Evolutionary conservation across 2,797 vertebrate species (phyloP), one percentile per base, ranked within the genome.

Genomic region (Holocentrus rufus): DNA sequence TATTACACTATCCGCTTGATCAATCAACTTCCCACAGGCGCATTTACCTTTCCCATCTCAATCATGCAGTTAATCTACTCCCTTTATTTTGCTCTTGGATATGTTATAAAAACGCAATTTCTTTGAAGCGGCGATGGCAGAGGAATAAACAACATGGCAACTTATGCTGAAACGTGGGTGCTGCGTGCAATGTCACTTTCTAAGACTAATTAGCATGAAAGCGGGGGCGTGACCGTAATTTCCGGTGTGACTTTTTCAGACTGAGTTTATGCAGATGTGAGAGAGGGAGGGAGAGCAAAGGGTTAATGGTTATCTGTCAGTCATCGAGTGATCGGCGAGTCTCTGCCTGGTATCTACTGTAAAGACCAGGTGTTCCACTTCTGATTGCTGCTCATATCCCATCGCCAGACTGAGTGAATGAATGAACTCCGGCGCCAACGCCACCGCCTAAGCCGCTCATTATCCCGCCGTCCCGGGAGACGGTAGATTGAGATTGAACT

Each of bases 251-350:
- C 64, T 79, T 76, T n/a, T 67, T 46, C 61, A 56, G 62, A 73
- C 65, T 20, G 73, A 30, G 39, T 76, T 79, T 52, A 65, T 34
- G 34, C 13, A 4, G 39, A 44, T 44, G 13, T 44, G 39, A 46
- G 59, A 62, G 60, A 57, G 30, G 52, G 64, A 61, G 59, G 42
- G 42, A 39, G 68, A 69, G 61, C 68, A 60, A 56, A 78, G 57
- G 81, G 80, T 85, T 81, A 85, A 85, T 85, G 60, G 30, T 60
- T 81, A 86, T 65, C 77, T 79, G 77, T 83, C 76, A 80, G 56
- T 84, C 77, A 77, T n/a, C 0, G n/a, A 10, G 49, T 74, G 61
- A 73, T 67, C 59, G 85, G 18, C 7, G 47, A 76, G 46, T 67
- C 60, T 72, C 34, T 71, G 74, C 54, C 53, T 81, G 74, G 59